These are phyloP conservation scores for Clunio marinus DNA, from an alignment of 2,888 invertebrate genomes.

Conservation along the genomic window DNA sequence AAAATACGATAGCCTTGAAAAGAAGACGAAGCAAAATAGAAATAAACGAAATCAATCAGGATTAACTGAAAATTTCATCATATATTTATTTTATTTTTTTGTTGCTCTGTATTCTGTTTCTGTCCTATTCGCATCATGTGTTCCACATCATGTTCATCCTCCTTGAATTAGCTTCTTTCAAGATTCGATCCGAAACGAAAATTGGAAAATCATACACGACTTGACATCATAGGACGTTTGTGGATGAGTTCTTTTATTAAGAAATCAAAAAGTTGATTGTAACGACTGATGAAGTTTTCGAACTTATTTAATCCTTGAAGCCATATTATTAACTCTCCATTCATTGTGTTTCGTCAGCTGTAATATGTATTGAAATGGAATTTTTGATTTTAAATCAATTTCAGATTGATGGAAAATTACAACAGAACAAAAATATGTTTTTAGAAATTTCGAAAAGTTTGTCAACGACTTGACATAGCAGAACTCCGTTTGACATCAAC, in stretches of 20 bases:
- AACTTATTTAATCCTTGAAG: not conserved
- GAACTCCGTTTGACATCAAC: not conserved
- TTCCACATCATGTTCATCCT: not conserved
- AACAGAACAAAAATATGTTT: no score
- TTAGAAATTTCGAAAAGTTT: no score
- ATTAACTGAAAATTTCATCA: constrained; percentile 12
- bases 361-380: not conserved
- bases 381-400: no score
- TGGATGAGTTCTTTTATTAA: constrained; percentile 16
- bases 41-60: constrained; percentile 29
- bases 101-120: not conserved
- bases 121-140: not conserved
- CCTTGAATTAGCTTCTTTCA: constrained; percentile 7
- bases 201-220: constrained; percentile 20
- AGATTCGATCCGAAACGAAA: not conserved
- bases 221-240: constrained; percentile 9
- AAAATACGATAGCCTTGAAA: not conserved
- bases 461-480: no score
- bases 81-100: not conserved
- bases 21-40: not conserved
- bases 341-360: constrained; percentile 3
- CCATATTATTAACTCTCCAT: constrained; percentile 27
- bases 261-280: constrained; percentile 26
- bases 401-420: no score
- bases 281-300: constrained; percentile 7